Percentiles rank a stretch among this genome's conserved stretches.
phyloP scores from a whole-genome alignment of 2,888 invertebrate genomes.

The Ormyrus labotus region DNA sequence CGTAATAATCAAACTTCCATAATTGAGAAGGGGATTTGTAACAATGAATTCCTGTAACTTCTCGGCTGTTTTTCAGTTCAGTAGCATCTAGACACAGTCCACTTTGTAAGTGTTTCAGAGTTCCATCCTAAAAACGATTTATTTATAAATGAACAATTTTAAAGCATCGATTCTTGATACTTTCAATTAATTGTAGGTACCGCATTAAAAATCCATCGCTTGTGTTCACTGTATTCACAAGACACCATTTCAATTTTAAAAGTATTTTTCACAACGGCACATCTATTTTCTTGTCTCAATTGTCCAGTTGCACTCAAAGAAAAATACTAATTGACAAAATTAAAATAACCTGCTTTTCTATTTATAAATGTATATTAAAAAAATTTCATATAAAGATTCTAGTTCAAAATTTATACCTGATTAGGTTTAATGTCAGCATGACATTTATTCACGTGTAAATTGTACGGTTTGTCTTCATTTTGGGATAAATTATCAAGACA shows the following conservation, averaged over 20 bases:
- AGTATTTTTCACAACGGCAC: conserved; percentile 78
- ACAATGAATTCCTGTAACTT: conserved; percentile 64
- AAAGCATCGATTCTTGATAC: neutral
- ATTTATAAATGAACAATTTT: neutral
- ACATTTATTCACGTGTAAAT: conserved; percentile 86
- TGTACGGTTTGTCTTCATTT: conserved; percentile 81
- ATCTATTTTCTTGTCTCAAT: conserved; percentile 86
- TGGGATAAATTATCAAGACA: conserved; percentile 89
- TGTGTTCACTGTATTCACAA: conserved; percentile 71
- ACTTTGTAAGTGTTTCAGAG: conserved; percentile 78
- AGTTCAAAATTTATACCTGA: conserved; percentile 74
- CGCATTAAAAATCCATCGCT: conserved; percentile 64
- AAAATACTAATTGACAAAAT: conserved; percentile 78
- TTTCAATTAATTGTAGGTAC: conserved; percentile 47
- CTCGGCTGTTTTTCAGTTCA: conserved; percentile 72
- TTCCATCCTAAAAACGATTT: conserved; percentile 65
- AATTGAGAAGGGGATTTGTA: conserved; percentile 61
- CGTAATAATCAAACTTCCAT: conserved; percentile 67
- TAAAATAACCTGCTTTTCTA: neutral
- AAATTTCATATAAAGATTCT: conserved; percentile 2
- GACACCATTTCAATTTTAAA: conserved; percentile 76
- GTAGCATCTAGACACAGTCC: conserved; percentile 80
- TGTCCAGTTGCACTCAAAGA: conserved; percentile 84
- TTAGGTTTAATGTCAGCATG: conserved; percentile 81
- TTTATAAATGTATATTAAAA: conserved; percentile 19